Base-by-base conservation (phyloP, 2,113 vertebrate species). In the Python bivittatus region DNA sequence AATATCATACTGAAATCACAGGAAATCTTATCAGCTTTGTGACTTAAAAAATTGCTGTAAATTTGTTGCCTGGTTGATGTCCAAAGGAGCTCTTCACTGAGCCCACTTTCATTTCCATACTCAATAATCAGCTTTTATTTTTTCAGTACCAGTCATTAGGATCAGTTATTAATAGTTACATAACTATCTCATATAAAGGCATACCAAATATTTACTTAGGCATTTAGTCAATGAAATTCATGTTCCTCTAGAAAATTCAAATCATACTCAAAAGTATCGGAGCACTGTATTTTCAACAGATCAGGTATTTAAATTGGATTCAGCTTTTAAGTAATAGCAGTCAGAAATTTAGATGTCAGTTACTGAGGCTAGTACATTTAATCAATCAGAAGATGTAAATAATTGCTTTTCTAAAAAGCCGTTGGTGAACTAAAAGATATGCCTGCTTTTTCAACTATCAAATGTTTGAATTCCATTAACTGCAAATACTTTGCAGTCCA, bases 21-120 rank as follows among this genome's bases (percentile, higher is more conserved):
- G 29, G 12, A 61, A 95, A 92, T 83, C 93, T 90, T 83, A 83
- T 90, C 13, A 86, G 94, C 38, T 90, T 86, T 92, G 88, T 86
- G 61, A 94, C 85, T 96, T 95, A 92, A 87, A 86, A 92, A 96
- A 89, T 92, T 93, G 92, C 94, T 89, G 88, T 91, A 95, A 94
- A 95, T 95, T 93, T 94, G 88, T 94, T 93, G 88, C 29, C 90
- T 60, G 60, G 90, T 92, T 94, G 57, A 27, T 93, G 92, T 96
- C 94, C 95, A 92, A 95, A 92, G 93, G 91, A 96, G 92, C 22
- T 92, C 93, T 93, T 91, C 53, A 95, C 84, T 97, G 94, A 94
- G 95, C 92, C 93, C 96, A 94, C 94, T 97, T 95, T 92, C 95
- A 95, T 96, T 95, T 95, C 94, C 89, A 97, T 96, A 97, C 94